Evolutionary conservation across 2,888 invertebrate species (phyloP), one percentile per base, ranked within the genome.

Genomic region (Beris morrisii): DNA sequence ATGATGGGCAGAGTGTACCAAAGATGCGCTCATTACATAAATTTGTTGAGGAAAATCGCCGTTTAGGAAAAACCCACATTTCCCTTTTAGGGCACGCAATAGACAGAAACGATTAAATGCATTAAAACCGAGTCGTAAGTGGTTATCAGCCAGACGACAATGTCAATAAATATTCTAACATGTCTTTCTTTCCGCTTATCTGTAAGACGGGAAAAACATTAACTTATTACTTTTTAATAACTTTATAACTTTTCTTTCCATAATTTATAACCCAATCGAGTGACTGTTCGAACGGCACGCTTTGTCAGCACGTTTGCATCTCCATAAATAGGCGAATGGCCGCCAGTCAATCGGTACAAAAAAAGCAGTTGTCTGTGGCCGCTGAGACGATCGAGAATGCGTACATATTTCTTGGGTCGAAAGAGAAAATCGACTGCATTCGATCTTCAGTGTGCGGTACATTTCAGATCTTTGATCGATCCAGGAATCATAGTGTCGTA

Each of bases 201-300:
- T 15, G 13, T 22, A 11, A 38, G 15, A 43, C 43, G 56, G 13
- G 38, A 56, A 56, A 56, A 56, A 38, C 56, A 56, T 56, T 56
- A 43, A 65, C 53, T 65, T 68, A 68, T 68, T 68, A 65, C 61
- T 65, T 68, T 68, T 65, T 65, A 68, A 68, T 68, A 68, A 68
- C 65, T 68, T 68, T 68, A 68, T 68, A 68, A 68, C 30, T 65
- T 68, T 67, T 56, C 65, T 61, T 65, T 68, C 55, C 65, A 68
- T 68, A 68, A 70, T 70, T 70, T 70, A 66, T 69, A 61, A 55
- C 67, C 58, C 57, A 59, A 13, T 56, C 55, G 43, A 46, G 22
- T 22, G 55, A 55, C 57, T 68, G 70, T 59, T 70, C 67, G 68
- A 70, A 70, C 71, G 72, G 73, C 73, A 73, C 73, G 71, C 73